A percentile compares a stretch with the other conserved stretches of the same genome.
These are phyloP conservation scores for Dicranocentrus wangi DNA, from an alignment of 2,888 invertebrate genomes.

Conservation along the genomic window DNA sequence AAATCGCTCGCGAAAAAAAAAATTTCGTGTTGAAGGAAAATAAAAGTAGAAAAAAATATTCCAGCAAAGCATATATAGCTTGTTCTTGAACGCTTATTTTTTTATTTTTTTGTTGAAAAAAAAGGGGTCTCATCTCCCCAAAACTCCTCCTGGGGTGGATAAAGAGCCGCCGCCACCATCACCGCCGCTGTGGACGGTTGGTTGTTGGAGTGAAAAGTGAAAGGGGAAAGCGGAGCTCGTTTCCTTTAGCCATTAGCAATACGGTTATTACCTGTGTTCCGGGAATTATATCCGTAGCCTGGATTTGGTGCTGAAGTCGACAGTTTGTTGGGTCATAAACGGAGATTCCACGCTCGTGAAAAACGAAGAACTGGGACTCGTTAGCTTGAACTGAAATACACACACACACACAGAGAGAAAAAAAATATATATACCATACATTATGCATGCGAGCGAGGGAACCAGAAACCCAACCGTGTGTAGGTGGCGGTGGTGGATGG, in stretches of 20 bases:
- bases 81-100: slow-evolving; percentile 37
- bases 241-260: slow-evolving; percentile 48
- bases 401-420: no score
- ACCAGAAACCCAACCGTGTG: no score
- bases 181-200: no score
- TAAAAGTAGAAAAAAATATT: no score
- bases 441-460: slow-evolving; percentile 25
- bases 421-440: slow-evolving; percentile 18
- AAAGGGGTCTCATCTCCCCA: no score
- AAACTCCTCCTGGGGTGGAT: no score
- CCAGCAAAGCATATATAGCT: no score
- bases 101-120: not conserved
- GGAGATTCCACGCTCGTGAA: slow-evolving; percentile 84
- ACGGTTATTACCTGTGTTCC: slow-evolving; percentile 79
- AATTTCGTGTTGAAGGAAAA: no score
- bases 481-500: no score
- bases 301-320: slow-evolving; percentile 82
- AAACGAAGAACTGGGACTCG: slow-evolving; percentile 82
- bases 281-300: slow-evolving; percentile 82
- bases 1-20: slow-evolving; percentile 47
- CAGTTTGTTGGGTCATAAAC: slow-evolving; percentile 84
- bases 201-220: slow-evolving; percentile 44
- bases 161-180: no score
- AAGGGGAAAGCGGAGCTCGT: slow-evolving; percentile 6
- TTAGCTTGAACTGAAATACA: slow-evolving; percentile 73